phyloP scores from a whole-genome alignment of 2,888 invertebrate species.

The Chymomyza caudatula region DNA sequence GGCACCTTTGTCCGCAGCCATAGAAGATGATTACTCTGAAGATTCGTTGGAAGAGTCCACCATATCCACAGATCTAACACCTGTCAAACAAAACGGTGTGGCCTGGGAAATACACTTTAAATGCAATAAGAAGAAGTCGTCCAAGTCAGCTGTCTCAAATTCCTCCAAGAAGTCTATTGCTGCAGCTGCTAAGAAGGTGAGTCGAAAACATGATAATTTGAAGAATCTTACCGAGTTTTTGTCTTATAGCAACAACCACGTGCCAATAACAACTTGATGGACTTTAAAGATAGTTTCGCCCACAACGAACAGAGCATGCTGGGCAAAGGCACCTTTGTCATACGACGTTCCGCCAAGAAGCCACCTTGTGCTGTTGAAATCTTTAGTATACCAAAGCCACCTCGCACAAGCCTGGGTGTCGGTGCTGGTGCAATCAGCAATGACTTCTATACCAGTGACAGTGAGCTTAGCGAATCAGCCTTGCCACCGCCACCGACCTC shows the following conservation, averaged over 20 bases:
- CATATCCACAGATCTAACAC: slow-evolving; percentile 80
- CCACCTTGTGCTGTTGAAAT: slow-evolving; percentile 66
- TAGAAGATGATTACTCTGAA: slow-evolving; percentile 86
- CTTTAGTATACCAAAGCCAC: slow-evolving; percentile 60
- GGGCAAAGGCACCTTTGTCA: slow-evolving; percentile 87
- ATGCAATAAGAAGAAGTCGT: slow-evolving; percentile 69
- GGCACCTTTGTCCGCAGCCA: slow-evolving; percentile 57
- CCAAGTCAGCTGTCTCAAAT: not conserved
- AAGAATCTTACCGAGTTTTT: not conserved
- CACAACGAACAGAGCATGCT: slow-evolving; percentile 77
- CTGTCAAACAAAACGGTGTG: slow-evolving; percentile 88
- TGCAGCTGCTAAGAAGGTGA: slow-evolving; percentile 41
- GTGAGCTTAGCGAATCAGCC: slow-evolving; percentile 58
- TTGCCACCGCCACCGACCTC: slow-evolving; percentile 41
- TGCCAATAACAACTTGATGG: slow-evolving; percentile 30
- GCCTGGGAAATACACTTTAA: slow-evolving; percentile 92
- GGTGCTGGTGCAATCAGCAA: slow-evolving; percentile 54
- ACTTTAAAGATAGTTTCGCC: slow-evolving; percentile 54
- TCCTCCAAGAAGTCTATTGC: slow-evolving; percentile 35
- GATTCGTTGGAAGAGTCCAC: slow-evolving; percentile 86
- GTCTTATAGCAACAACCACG: slow-evolving; percentile 25
- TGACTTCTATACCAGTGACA: slow-evolving; percentile 64
- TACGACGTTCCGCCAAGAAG: slow-evolving; percentile 79
- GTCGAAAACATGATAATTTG: not conserved
- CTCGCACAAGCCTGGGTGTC: slow-evolving; percentile 36